phyloP scores from a whole-genome alignment of 2,113 vertebrate species.

The Thinocorus orbignyianus region DNA sequence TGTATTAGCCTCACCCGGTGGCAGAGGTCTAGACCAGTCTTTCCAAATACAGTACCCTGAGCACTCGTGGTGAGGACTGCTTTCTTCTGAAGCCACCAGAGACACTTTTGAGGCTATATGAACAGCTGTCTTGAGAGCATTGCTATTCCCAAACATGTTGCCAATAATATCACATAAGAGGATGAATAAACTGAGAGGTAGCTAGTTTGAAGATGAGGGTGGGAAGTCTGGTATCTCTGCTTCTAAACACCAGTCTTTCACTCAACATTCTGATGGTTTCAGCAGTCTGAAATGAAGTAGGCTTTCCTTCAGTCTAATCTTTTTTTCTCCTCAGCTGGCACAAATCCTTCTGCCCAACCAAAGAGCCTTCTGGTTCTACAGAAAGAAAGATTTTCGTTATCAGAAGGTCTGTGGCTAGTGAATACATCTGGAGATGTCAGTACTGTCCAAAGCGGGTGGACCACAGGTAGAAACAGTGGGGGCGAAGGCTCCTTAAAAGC shows the following conservation, averaged over 20 bases:
- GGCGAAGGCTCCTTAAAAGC: neutral
- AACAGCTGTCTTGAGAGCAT: neutral
- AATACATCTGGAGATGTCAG: neutral
- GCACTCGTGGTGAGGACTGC: neutral
- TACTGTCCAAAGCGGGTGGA: neutral
- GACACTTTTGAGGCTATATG: neutral
- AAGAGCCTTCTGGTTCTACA: neutral
- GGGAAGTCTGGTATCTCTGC: neutral
- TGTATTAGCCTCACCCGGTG: neutral
- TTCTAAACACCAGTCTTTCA: neutral
- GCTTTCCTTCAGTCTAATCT: neutral
- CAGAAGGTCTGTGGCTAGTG: neutral
- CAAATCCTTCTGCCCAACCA: neutral
- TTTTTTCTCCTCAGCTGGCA: neutral
- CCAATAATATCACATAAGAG: neutral
- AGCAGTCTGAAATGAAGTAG: neutral
- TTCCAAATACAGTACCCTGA: neutral
- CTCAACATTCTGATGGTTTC: neutral
- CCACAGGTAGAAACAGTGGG: neutral
- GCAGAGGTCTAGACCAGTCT: neutral
- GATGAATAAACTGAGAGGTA: neutral
- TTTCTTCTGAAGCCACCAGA: neutral
- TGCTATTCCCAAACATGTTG: neutral
- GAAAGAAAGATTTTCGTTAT: neutral
- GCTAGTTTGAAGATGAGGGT: neutral